These are phyloP conservation scores for Rhineura floridana DNA, from an alignment of 2,113 vertebrate species.

Conservation along the genomic window DNA sequence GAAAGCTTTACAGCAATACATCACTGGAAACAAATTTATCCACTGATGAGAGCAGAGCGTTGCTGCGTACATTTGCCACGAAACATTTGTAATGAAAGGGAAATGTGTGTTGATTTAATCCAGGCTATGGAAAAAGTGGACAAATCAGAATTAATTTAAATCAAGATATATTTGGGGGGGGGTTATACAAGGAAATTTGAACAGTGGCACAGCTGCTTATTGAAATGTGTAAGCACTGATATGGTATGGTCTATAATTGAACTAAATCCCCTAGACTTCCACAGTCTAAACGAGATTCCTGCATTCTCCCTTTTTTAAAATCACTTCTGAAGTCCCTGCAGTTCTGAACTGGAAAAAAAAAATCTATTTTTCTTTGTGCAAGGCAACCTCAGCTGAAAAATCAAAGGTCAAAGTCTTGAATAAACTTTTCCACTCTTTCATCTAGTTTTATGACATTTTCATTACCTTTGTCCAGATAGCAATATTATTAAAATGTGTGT, in stretches of 20 bases:
- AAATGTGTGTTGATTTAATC: not conserved
- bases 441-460: conserved; percentile 54
- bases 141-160: conserved; percentile 29
- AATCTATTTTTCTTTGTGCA: conserved; percentile 28
- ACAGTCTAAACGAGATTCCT: not conserved
- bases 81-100: not conserved
- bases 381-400: conserved; percentile 40
- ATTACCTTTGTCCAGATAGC: conserved; percentile 58
- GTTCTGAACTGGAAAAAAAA: conserved; percentile 33
- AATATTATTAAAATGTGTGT: conserved; percentile 52
- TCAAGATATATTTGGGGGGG: not conserved
- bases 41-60: conserved; percentile 1
- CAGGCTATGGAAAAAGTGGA: not conserved
- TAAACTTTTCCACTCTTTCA: conserved; percentile 36
- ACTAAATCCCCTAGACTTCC: not conserved
- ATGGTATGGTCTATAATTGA: not conserved
- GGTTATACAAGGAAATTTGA: not conserved
- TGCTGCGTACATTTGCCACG: not conserved
- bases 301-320: not conserved
- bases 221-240: not conserved
- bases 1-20: conserved; percentile 30
- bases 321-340: conserved; percentile 41
- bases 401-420: conserved; percentile 51
- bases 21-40: conserved; percentile 26
- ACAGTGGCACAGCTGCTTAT: not conserved